Conservation (phyloP, 1,140 invertebrate species). For the Drosophila nigrodunni region DNA sequence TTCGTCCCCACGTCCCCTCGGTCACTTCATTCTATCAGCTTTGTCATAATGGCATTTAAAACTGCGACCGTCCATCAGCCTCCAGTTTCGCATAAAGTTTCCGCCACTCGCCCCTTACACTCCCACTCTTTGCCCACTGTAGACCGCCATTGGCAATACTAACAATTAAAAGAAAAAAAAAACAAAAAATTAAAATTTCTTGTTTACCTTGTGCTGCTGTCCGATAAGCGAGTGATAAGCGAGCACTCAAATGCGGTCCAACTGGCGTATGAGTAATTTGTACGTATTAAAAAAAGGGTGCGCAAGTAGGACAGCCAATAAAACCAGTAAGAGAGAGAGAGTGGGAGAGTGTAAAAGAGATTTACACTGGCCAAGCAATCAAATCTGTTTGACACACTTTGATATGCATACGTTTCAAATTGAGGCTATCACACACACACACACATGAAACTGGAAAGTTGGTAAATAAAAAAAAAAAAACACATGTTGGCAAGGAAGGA, state of each 20-base stretch:
- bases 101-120: not conserved
- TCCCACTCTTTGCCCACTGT: not conserved
- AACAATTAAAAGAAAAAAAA: slow-evolving; percentile 50
- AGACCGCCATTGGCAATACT: slow-evolving; percentile 43
- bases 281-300: not conserved
- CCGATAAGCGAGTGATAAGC: slow-evolving; percentile 58
- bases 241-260: slow-evolving; percentile 45
- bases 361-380: slow-evolving; percentile 27
- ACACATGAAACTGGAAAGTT: no score
- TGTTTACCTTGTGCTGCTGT: slow-evolving; percentile 53
- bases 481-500: not conserved
- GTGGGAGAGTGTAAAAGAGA: not conserved
- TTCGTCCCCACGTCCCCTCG: not conserved
- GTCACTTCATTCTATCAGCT: slow-evolving; percentile 12
- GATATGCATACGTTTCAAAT: slow-evolving; percentile 32
- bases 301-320: not conserved
- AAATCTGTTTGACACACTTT: slow-evolving; percentile 54
- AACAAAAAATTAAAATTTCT: slow-evolving; percentile 21
- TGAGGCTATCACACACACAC: not conserved
- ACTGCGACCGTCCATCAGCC: slow-evolving; percentile 67
- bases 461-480: no score
- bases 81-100: not conserved
- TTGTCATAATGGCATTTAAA: slow-evolving; percentile 47
- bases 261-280: slow-evolving; percentile 62
- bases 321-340: no score